Conservation (phyloP, 2,797 vertebrate genomes). For the Pipistrellus pipistrellus region DNA sequence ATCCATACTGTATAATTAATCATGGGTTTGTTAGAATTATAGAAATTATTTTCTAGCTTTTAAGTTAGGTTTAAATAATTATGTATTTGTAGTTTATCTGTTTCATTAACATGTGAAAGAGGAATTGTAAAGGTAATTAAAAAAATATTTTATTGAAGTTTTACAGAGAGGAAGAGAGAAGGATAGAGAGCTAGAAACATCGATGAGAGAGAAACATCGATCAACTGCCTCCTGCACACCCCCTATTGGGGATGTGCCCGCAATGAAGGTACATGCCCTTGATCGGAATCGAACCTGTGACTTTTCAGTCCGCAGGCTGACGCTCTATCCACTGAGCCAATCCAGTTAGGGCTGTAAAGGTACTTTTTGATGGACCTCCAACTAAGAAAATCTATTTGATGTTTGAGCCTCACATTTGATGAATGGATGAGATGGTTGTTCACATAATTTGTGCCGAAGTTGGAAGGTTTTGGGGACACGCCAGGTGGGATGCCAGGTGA, state of each 20-base stretch:
- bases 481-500: not conserved
- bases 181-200: no score
- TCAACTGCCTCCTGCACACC: no score
- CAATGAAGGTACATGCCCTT: no score
- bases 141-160: no score
- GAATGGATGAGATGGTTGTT: not conserved
- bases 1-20: conserved; percentile 21
- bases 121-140: conserved; percentile 28
- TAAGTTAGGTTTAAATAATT: conserved; percentile 57
- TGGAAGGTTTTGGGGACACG: not conserved
- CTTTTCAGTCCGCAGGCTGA: no score
- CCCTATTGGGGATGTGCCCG: no score
- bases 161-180: no score
- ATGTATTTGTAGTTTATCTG: not conserved
- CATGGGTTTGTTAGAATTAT: conserved; percentile 43
- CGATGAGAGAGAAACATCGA: no score
- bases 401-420: conserved; percentile 33
- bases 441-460: conserved; percentile 7
- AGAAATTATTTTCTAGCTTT: conserved; percentile 53
- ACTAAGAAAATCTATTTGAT: conserved; percentile 34
- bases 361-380: conserved; percentile 10
- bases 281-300: no score
- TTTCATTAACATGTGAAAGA: conserved; percentile 60
- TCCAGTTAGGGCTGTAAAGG: not conserved
- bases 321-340: no score